Evolutionary conservation across 2,797 vertebrate species (phyloP), one percentile per base, ranked within the genome.

Genomic region (Etheostoma perlongum): DNA sequence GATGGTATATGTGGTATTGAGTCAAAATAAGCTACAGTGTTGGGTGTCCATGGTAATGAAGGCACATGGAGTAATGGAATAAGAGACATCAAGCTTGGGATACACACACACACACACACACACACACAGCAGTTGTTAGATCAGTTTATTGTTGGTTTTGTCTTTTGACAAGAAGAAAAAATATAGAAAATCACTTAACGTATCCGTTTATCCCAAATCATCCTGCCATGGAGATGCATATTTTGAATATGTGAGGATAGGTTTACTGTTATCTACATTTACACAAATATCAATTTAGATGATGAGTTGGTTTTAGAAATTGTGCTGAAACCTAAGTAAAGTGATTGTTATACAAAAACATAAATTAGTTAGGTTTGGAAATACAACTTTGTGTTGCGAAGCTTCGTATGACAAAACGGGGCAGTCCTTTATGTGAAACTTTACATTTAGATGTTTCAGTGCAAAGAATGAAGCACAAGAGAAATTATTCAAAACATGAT

Each of bases 401-500:
- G 23, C 52, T 54, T 21, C 44, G 11, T 15, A n/a, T 12, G 27
- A 5, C 0, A 2, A 30, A 70, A 30, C 53, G 13, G 23, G n/a
- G 19, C 36, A 74, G 23, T 10, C 15, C 65, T 40, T 19, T 15
- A 15, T 30, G 44, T 33, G 16, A 65, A 48, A 67, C 62, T 48
- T 55, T 10, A 33, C 27, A 30, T 49, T 54, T 6, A 23, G 48
- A 64, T 74, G 57, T 76, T 69, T 67, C 30, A 47, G 55, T 14
- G 42, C 15, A 58, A 79, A 67, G 59, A 76, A 69, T 13, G 19
- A 58, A 52, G 55, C 59, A 54, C 57, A 53, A 79, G 62, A 79
- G 4, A 78, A 81, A 57, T 59, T 76, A 72, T 83, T 83, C 72
- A 68, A 85, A 84, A 88, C 69, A 75, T 15, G 52, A 83, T 89